Evolutionary conservation across 2,797 vertebrate species (phyloP), one percentile per base, ranked within the genome.

Genomic region (Pempheris klunzingeri): DNA sequence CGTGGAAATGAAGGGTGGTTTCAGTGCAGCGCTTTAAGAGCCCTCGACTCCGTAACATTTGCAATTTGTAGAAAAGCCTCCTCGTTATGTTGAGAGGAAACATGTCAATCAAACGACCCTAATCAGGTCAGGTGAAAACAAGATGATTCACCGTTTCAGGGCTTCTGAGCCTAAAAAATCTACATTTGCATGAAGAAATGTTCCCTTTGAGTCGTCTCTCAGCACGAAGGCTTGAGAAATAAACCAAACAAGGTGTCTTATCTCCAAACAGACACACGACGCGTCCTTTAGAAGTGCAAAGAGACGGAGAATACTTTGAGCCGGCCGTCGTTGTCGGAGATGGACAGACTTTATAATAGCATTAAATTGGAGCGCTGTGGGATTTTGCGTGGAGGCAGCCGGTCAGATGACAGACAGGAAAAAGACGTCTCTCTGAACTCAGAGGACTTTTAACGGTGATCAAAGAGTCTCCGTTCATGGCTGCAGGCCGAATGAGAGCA

Each of bases 51-150:
- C 7, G 2, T 38, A 60, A 77, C 54, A 26, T 28, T 15, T 28
- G 15, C 41, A 63, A 41, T 78, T 84, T 73, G 36, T 28, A 24
- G 72, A 53, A 61, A 70, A 55, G 59, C 50, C 20, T 70, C 66
- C 30, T 74, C 9, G 10, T 72, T 64, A 58, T 1, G 38, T 3
- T 11, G 52, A 65, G 66, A 69, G 47, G 18, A 4, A 28, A 4
- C n/a, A 2, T 34, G 62, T 47, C 65, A 46, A 41, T 24, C 68
- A 28, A 18, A 30, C 2, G 2, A 13, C 34, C n/a, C 13, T 34
- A 70, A 82, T 83, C 78, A 26, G 71, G 57, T 76, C 59, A 41
- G 24, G 43, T 54, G 34, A 65, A 58, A 74, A 71, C 49, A 52
- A 30, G 38, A n/a, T 8, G 41, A 43, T 49, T 77, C 72, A 36